A percentile compares a stretch with the other conserved stretches of the same genome.
Conservation (phyloP, 2,888 invertebrate species). For the Drosophila paramelanica region DNA sequence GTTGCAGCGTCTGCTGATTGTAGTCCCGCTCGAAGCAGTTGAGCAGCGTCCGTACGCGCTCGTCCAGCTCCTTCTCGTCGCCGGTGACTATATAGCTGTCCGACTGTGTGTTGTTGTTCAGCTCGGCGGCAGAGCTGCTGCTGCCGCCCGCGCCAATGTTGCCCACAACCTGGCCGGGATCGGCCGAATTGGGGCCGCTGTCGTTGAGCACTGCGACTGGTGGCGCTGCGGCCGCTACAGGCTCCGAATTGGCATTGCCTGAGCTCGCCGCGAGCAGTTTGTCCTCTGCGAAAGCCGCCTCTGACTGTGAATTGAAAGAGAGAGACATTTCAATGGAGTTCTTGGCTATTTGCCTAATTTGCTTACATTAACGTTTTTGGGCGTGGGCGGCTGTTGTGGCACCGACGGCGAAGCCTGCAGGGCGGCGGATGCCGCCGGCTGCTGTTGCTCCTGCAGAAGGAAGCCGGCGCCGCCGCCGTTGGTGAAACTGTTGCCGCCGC, state of each 20-base stretch:
- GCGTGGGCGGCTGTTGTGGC: slow-evolving; percentile 59
- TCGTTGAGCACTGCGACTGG: slow-evolving; percentile 52
- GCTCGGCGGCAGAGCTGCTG: slow-evolving; percentile 41
- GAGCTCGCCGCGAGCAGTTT: slow-evolving; percentile 56
- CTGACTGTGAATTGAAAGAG: slow-evolving; percentile 37
- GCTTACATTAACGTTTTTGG: slow-evolving; percentile 68
- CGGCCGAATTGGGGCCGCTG: slow-evolving; percentile 32
- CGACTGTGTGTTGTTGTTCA: slow-evolving; percentile 82
- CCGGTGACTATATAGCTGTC: slow-evolving; percentile 82
- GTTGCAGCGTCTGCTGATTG: slow-evolving; percentile 88
- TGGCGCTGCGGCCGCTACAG: slow-evolving; percentile 42
- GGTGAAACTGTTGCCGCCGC: slow-evolving; percentile 83
- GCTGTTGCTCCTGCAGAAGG: slow-evolving; percentile 83
- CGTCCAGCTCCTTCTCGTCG: slow-evolving; percentile 84
- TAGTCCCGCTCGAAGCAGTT: slow-evolving; percentile 89
- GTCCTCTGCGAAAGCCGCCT: slow-evolving; percentile 60
- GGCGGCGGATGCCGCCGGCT: slow-evolving; percentile 45
- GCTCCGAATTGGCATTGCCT: slow-evolving; percentile 44
- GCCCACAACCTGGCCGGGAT: slow-evolving; percentile 69
- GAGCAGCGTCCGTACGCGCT: slow-evolving; percentile 84
- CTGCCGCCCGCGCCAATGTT: slow-evolving; percentile 64
- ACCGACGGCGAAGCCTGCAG: slow-evolving; percentile 54
- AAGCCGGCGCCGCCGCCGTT: slow-evolving; percentile 82
- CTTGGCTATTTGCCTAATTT: background rate
- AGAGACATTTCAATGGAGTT: background rate